Evolutionary conservation across 2,888 invertebrate genomes (phyloP).

Genomic region (Aplocera efformata): DNA sequence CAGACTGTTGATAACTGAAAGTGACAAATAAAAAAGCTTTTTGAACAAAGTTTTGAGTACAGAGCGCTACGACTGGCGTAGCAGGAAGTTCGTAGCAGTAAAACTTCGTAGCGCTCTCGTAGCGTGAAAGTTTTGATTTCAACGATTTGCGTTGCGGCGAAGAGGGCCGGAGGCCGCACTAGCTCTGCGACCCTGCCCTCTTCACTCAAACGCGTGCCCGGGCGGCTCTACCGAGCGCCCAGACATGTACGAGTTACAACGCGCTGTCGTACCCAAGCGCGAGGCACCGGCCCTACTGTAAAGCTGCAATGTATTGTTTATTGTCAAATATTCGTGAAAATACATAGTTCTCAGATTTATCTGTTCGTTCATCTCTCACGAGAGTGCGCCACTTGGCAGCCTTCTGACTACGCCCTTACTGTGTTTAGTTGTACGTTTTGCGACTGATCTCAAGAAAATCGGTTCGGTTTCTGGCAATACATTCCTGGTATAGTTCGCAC

Average conservation of each 20-base stretch:
- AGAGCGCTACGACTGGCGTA: conserved; percentile 73
- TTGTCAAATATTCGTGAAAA: conserved; percentile 17
- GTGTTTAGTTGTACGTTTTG: conserved; percentile 57
- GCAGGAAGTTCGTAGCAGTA: conserved; percentile 80
- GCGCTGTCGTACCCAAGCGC: conserved; percentile 3
- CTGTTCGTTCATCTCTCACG: conserved; percentile 74
- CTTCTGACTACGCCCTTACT: conserved; percentile 68
- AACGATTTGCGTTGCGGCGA: conserved; percentile 78
- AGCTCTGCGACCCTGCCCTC: conserved; percentile 64
- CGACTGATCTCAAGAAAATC: conserved; percentile 55
- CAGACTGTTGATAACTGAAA: conserved; percentile 69
- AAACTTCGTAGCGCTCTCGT: conserved; percentile 80
- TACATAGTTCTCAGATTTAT: conserved; percentile 57
- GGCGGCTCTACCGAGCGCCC: not conserved
- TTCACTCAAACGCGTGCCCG: conserved; percentile 32
- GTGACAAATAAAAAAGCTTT: conserved; percentile 78
- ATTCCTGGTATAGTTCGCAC: conserved; percentile 50
- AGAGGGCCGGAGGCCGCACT: conserved; percentile 73
- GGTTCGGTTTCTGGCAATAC: conserved; percentile 50
- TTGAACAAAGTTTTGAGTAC: conserved; percentile 77
- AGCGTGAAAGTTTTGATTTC: conserved; percentile 81
- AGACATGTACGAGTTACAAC: conserved; percentile 12
- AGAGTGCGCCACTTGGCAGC: conserved; percentile 77
- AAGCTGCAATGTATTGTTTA: conserved; percentile 45
- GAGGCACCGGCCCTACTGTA: not conserved